phyloP scores from a whole-genome alignment of 2,797 vertebrate species.

The Danionella dracula region DNA sequence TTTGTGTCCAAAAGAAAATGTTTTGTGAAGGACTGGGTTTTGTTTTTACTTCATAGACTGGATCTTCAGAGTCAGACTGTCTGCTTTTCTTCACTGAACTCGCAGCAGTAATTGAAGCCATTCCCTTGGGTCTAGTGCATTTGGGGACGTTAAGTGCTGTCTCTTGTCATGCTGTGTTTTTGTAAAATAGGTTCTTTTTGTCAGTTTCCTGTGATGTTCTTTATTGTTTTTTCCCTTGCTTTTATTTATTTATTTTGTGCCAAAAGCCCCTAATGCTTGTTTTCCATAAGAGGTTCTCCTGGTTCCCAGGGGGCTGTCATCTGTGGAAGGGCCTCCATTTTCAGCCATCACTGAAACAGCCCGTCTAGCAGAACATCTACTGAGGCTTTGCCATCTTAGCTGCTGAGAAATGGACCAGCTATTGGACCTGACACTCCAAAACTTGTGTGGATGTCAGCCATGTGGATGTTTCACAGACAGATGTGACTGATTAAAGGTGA shows the following conservation, averaged over 20 bases:
- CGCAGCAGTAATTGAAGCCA: constrained; percentile 73
- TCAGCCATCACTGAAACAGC: constrained; percentile 55
- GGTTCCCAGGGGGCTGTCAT: constrained; percentile 55
- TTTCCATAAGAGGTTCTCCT: constrained; percentile 43
- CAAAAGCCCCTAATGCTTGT: constrained; percentile 59
- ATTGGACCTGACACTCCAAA: constrained; percentile 48
- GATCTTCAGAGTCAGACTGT: constrained; percentile 73
- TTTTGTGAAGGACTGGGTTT: constrained; percentile 67
- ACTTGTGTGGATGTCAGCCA: background rate
- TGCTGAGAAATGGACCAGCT: constrained; percentile 49
- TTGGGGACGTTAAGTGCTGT: constrained; percentile 71
- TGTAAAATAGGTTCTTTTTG: constrained; percentile 79
- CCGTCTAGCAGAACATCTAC: constrained; percentile 11
- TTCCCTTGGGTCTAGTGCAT: constrained; percentile 63
- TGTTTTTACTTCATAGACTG: constrained; percentile 48
- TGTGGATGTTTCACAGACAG: constrained; percentile 18
- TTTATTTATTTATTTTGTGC: constrained; percentile 47
- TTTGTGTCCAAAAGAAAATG: constrained; percentile 62
- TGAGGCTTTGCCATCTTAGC: constrained; percentile 22
- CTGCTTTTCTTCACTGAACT: constrained; percentile 70
- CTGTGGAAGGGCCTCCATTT: constrained; percentile 53
- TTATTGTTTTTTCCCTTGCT: constrained; percentile 55
- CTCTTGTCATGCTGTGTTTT: constrained; percentile 79
- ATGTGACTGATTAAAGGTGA: constrained; percentile 16
- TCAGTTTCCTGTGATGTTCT: constrained; percentile 57